Evolutionary conservation across 2,888 invertebrate genomes (phyloP), one percentile per base, ranked within the genome.

Genomic region (Pollenia griseotomentosa): DNA sequence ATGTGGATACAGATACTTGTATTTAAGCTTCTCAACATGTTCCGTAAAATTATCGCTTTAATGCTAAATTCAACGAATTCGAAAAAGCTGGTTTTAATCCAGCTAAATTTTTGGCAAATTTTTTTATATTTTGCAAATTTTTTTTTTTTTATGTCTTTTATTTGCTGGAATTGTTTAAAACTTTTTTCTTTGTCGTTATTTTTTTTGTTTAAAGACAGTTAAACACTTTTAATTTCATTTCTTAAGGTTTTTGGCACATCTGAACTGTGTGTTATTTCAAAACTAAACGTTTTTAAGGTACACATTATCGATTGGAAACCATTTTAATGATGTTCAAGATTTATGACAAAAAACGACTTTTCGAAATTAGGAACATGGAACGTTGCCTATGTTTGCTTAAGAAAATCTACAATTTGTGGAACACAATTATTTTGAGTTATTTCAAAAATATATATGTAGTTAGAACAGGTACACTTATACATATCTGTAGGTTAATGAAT

Each of bases 21-120:
- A 55, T 77, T 48, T 19, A 66, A 81, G 48, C 77, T 71, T 7
- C 71, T 53, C 73, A 68, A 70, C 53, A 73, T 81, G 73, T 87
- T 87, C 87, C 80, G 88, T 88, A 88, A 91, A 91, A 91, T 92
- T 92, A 92, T 89, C 92, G 90, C 90, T 88, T 89, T 78, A 82
- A 85, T 89, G 91, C 90, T 92, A 92, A 92, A 91, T 88, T 89
- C 88, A 88, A 44, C 48, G 11, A 65, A 74, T 61, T 53, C 40
- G 33, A 55, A 55, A 65, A 85, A 84, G 44, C 79, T 61, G 59
- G 88, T 90, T 89, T 91, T 90, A 79, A 66, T 79, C 79, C 84
- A 74, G 57, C 40, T 61, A 74, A 61, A 71, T 65, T 23, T 73
- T 53, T 82, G 75, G 82, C 75, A 48, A 82, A 23, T 75, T 61